Base-by-base conservation (phyloP, 2,113 vertebrate genomes). In the Alexandromys fortis region DNA sequence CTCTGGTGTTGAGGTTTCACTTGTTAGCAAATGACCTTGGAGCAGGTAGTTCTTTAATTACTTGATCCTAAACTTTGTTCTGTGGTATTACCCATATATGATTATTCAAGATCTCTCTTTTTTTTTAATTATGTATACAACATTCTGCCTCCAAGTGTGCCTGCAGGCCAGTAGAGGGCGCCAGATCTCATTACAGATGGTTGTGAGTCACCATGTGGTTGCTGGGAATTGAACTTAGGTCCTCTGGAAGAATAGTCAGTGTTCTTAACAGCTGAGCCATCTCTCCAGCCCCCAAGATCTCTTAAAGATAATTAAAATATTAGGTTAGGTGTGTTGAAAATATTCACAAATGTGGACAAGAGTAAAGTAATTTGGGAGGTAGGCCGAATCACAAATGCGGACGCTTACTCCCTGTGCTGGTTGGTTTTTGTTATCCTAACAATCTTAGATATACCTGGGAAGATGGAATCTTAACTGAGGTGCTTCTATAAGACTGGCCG, bases 291-390 rank as follows among this genome's bases (percentile, higher is more conserved):
- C 52, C 16, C 55, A 82, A 14, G 30, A 22, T 58, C 19, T 79
- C 78, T 55, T 79, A 79, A 79, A 52, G 49, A 33, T 22, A 9
- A 79, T 79, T 79, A 11, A 6, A 45, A 91, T 21, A 77, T 76
- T 90, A 93, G 49, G 4, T 87, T 82, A 95, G 49, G 4, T 78
- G 38, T 94, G 4, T 92, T 95, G 67, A 92, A 91, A 35, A 28
- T 86, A 76, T 87, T 89, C 38, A 94, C 92, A 89, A 94, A 65
- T 76, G 49, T 89, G 16, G 81, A 12, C 16, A 94, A 94, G 14
- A 86, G 77, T 42, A 78, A 92, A 91, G 4, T 85, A 86, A 86
- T 79, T 91, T 94, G 89, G 42, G 38, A 90, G 45, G 52, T 87
- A 89, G 67, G 49, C 24, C 78, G 63, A 93, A 45, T 68, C 47